phyloP scores from a whole-genome alignment of 2,888 invertebrate genomes.

The Abrostola triplasia region DNA sequence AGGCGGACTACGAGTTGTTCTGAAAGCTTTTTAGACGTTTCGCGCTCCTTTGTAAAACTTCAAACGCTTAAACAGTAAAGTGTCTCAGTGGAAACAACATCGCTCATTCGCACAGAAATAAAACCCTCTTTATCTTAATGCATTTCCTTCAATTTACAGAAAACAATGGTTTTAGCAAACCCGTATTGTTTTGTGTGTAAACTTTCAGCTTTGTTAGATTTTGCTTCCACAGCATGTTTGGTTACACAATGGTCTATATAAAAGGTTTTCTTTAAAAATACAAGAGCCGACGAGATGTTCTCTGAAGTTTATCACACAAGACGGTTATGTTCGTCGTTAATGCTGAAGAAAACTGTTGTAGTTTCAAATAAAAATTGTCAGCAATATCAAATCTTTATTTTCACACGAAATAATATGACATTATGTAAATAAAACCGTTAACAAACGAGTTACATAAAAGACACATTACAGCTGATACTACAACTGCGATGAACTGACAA shows the following conservation, averaged over 20 bases:
- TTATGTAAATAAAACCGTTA: constrained; percentile 15
- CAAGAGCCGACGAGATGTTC: constrained; percentile 6
- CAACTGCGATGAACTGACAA: background rate
- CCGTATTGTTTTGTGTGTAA: constrained; percentile 65
- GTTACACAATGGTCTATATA: background rate
- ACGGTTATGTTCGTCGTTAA: constrained; percentile 5
- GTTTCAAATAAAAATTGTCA: constrained; percentile 7
- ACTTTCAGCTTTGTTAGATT: constrained; percentile 43
- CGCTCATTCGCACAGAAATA: constrained; percentile 71
- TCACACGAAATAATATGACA: constrained; percentile 1
- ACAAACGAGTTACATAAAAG: constrained; percentile 2
- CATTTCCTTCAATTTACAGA: constrained; percentile 71
- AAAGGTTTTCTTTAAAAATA: constrained; percentile 18
- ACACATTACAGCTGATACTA: background rate
- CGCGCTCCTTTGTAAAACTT: constrained; percentile 70
- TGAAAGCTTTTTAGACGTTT: constrained; percentile 71
- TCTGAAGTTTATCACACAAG: constrained; percentile 12
- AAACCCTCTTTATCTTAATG: constrained; percentile 73
- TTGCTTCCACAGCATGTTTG: constrained; percentile 20
- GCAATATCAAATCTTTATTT: background rate
- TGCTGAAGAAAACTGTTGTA: constrained; percentile 7
- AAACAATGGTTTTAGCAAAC: constrained; percentile 72
- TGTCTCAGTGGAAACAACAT: constrained; percentile 67
- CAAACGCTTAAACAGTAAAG: constrained; percentile 69
- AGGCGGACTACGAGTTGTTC: constrained; percentile 61